phyloP scores from a whole-genome alignment of 2,888 invertebrate genomes.

The Eupeodes latifasciatus region DNA sequence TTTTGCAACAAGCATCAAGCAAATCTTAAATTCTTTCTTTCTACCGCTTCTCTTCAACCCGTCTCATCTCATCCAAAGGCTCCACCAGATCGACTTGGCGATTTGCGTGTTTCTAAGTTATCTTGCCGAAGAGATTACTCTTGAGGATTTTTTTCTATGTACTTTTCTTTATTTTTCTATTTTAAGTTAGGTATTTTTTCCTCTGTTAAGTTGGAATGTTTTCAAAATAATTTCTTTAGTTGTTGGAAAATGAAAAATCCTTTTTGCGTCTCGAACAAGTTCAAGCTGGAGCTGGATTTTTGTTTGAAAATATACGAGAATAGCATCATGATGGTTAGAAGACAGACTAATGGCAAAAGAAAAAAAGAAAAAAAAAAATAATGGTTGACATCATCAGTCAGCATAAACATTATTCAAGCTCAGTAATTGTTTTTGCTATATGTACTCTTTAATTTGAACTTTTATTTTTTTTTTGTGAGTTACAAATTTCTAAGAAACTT shows the following conservation, averaged over 20 bases:
- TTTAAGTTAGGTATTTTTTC: neutral
- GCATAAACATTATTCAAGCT: constrained; percentile 8
- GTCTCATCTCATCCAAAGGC: no score
- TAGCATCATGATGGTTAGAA: neutral
- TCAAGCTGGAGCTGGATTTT: constrained; percentile 5
- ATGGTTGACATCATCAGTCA: constrained; percentile 27
- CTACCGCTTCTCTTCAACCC: neutral
- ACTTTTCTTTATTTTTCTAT: neutral
- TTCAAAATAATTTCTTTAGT: constrained; percentile 52
- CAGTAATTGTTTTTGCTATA: neutral
- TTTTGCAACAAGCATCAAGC: constrained; percentile 57
- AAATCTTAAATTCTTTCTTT: constrained; percentile 16
- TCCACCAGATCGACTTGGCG: constrained; percentile 29
- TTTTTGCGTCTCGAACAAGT: constrained; percentile 5
- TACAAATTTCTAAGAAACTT: neutral
- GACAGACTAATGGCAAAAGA: neutral
- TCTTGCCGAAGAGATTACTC: constrained; percentile 57
- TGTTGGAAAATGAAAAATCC: constrained; percentile 25
- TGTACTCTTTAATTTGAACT: neutral
- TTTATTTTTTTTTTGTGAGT: neutral
- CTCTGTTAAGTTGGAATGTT: constrained; percentile 33
- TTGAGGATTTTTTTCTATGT: constrained; percentile 16
- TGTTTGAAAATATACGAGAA: neutral
- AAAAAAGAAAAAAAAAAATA: neutral
- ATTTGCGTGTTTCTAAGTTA: constrained; percentile 67